Percentiles rank a stretch among this genome's conserved stretches.
Evolutionary conservation across 2,113 vertebrate genomes (phyloP).

Genomic region (Heliornis fulica): DNA sequence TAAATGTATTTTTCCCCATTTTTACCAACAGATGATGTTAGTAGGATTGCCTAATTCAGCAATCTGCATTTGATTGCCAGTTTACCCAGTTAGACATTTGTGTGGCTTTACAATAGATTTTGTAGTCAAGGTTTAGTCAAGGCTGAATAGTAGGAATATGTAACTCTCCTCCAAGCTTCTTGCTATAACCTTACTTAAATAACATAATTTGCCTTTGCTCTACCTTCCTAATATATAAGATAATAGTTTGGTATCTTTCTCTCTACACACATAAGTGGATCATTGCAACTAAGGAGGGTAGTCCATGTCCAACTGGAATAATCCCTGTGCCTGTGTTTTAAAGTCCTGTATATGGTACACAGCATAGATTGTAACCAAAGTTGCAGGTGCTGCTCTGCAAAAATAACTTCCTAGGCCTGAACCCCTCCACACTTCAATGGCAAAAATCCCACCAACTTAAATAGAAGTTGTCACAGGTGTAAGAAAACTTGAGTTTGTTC

Average conservation of each 20-base stretch:
- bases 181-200: neutral
- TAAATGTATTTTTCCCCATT: neutral
- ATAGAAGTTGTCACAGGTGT: neutral
- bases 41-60: neutral
- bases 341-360: neutral
- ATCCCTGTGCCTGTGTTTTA: neutral
- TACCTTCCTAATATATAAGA: neutral
- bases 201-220: neutral
- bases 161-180: neutral
- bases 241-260: neutral
- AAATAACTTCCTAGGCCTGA: neutral
- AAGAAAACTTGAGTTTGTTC: neutral
- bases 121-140: neutral
- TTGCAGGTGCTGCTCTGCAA: neutral
- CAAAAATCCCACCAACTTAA: neutral
- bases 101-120: neutral
- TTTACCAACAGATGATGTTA: neutral
- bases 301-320: neutral
- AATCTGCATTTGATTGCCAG: neutral
- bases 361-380: neutral
- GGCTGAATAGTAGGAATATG: accelerated
- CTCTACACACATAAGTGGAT: neutral
- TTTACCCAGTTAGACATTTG: neutral
- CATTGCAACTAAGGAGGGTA: neutral
- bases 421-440: neutral